phyloP scores from a whole-genome alignment of 2,113 vertebrate species.

The Cebidichthys violaceus region DNA sequence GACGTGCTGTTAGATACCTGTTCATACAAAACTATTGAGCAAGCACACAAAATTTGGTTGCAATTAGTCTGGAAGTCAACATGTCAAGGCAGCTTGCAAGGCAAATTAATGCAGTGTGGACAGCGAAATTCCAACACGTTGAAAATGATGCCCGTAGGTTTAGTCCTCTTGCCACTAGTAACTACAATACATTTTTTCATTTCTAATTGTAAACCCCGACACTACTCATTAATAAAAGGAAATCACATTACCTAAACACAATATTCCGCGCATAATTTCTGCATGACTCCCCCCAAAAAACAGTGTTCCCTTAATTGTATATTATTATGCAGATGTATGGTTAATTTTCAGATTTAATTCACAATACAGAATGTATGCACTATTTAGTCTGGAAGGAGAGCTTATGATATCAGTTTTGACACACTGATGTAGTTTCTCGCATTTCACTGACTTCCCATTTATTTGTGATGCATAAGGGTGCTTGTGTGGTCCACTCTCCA shows the following conservation, averaged over 20 bases:
- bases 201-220: background rate
- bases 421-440: slow-evolving; percentile 34
- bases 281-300: background rate
- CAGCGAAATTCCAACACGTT: background rate
- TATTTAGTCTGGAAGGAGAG: slow-evolving; percentile 23
- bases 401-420: slow-evolving; percentile 42
- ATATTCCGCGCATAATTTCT: background rate
- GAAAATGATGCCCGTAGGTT: background rate
- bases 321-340: slow-evolving; percentile 17
- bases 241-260: background rate
- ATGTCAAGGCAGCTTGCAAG: background rate
- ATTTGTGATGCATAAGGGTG: slow-evolving; percentile 36
- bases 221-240: background rate
- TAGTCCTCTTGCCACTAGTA: background rate
- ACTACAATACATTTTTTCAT: background rate
- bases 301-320: background rate
- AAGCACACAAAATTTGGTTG: background rate
- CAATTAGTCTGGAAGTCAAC: background rate
- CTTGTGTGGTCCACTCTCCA: slow-evolving; percentile 31
- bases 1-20: background rate
- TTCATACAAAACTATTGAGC: background rate
- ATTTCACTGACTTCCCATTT: slow-evolving; percentile 39
- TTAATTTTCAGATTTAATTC: slow-evolving; percentile 17
- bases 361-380: slow-evolving; percentile 16
- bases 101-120: background rate